Percentiles rank a stretch among this genome's conserved stretches.
Evolutionary conservation across 2,113 vertebrate species (phyloP).

Genomic region (Sebastes schlegelii): DNA sequence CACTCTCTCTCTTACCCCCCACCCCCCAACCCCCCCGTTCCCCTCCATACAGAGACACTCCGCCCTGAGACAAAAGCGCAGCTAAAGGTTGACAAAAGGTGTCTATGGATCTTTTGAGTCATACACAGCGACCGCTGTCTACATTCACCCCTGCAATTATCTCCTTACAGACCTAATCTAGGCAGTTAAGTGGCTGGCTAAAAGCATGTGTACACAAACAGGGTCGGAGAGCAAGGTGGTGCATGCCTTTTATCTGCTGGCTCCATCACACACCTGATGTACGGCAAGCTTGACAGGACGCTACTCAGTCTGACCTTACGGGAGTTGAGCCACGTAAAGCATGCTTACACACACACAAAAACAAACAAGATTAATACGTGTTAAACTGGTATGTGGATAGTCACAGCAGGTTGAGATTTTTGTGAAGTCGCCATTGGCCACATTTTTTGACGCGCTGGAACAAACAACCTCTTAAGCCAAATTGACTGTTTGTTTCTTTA

Average conservation of each 20-base stretch:
- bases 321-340: conserved; percentile 37
- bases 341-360: conserved; percentile 19
- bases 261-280: conserved; percentile 78
- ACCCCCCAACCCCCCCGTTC: background rate
- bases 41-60: conserved; percentile 47
- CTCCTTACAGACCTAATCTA: conserved; percentile 80
- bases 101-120: conserved; percentile 77
- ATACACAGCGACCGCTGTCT: conserved; percentile 71
- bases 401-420: background rate
- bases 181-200: conserved; percentile 84
- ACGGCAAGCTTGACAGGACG: conserved; percentile 68
- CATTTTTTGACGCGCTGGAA: background rate
- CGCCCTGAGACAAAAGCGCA: conserved; percentile 72
- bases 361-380: background rate
- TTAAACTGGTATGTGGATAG: background rate
- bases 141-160: conserved; percentile 81
- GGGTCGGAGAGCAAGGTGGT: conserved; percentile 70
- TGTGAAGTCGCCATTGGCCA: background rate
- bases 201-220: conserved; percentile 86
- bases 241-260: conserved; percentile 73
- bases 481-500: background rate
- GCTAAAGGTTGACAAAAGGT: conserved; percentile 83
- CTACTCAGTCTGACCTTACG: conserved; percentile 58
- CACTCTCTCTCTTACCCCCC: conserved; percentile 31
- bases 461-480: background rate